A percentile compares a stretch with the other conserved stretches of the same genome.
phyloP scores from a whole-genome alignment of 2,113 vertebrate genomes.

The Sciurus niger region DNA sequence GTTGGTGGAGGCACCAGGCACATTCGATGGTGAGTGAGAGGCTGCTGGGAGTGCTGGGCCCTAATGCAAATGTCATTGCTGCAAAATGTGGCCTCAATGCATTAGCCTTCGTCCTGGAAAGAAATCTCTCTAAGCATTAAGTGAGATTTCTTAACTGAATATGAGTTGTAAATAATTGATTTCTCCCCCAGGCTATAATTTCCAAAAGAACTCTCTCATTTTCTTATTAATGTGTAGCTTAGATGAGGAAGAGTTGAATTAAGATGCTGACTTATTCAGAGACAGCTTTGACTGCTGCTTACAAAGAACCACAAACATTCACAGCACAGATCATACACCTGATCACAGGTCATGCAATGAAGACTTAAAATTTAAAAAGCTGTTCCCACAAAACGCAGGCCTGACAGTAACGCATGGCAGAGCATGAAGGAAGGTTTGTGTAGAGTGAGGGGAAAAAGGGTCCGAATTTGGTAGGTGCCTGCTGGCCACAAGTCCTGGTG shows the following conservation, averaged over 20 bases:
- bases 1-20: neutral
- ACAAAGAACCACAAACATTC: neutral
- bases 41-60: neutral
- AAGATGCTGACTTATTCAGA: neutral
- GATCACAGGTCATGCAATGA: neutral
- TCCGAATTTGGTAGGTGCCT: neutral
- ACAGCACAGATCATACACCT: fast-evolving
- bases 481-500: neutral
- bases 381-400: neutral
- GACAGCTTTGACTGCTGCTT: neutral
- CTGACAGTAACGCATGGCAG: too few species aligned
- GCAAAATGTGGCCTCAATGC: too few species aligned
- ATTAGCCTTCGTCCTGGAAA: neutral
- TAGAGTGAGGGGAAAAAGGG: neutral
- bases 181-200: neutral
- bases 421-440: neutral
- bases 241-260: neutral
- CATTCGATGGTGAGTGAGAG: too few species aligned
- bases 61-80: neutral
- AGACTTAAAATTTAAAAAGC: neutral
- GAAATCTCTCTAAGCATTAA: neutral
- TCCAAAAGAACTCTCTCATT: conserved; percentile 9
- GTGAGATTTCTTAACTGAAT: conserved; percentile 2
- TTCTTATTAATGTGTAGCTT: conserved; percentile 39
- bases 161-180: conserved; percentile 49